phyloP scores from a whole-genome alignment of 2,113 vertebrate genomes.

The Salvelinus namaycush region DNA sequence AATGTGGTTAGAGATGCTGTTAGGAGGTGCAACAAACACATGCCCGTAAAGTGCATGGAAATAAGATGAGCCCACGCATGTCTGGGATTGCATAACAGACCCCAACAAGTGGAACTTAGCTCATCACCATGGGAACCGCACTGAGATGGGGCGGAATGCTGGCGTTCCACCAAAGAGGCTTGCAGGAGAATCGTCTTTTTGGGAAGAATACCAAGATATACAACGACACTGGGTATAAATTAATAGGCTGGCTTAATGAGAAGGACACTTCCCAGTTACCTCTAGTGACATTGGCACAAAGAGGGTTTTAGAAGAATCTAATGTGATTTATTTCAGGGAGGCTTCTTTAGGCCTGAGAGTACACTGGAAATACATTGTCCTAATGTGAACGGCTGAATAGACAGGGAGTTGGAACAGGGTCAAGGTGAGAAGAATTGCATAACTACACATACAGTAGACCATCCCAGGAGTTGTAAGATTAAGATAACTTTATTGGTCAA shows the following conservation, averaged over 20 bases:
- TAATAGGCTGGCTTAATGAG: conserved; percentile 50
- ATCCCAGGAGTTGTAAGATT: too few species aligned
- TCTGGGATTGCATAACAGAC: conserved; percentile 70
- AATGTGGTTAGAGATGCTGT: conserved; percentile 17
- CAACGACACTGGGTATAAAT: conserved; percentile 38
- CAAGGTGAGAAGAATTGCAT: conserved; percentile 11
- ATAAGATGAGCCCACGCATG: conserved; percentile 71
- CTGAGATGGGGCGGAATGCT: conserved; percentile 63
- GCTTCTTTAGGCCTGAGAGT: conserved; percentile 15
- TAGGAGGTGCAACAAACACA: conserved; percentile 37
- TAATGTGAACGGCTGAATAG: conserved; percentile 24
- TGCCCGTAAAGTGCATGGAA: conserved; percentile 52
- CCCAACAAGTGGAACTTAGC: conserved; percentile 69
- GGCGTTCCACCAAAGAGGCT: conserved; percentile 40
- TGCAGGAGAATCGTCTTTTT: conserved; percentile 39
- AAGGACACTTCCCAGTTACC: conserved; percentile 18
- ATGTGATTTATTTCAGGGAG: conserved; percentile 59
- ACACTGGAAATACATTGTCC: conserved; percentile 27
- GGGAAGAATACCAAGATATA: conserved; percentile 38
- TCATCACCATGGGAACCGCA: conserved; percentile 72
- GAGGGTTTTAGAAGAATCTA: conserved; percentile 33
- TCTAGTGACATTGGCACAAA: conserved; percentile 45
- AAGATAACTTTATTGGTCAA: too few species aligned
- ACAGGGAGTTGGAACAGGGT: conserved; percentile 26
- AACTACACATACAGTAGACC: too few species aligned